Percentiles rank a stretch among this genome's conserved stretches.
Conservation (phyloP, 2,888 invertebrate species). For the Spisula solida region DNA sequence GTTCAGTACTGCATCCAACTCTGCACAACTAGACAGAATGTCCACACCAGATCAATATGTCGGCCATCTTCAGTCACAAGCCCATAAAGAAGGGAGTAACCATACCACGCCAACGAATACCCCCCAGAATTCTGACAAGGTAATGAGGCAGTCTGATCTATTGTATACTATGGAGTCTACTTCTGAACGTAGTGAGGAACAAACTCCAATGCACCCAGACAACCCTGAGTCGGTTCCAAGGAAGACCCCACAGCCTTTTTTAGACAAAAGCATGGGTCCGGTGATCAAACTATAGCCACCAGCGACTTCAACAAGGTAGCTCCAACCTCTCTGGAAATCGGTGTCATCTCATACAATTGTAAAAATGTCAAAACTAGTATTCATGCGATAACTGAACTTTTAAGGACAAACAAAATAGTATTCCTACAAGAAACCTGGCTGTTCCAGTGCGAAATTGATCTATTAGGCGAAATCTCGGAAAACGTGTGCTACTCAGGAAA, state of each 20-base stretch:
- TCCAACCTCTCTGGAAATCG: not conserved
- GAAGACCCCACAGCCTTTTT: not conserved
- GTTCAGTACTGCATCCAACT: too few relatives aligned
- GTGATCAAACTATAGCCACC: not conserved
- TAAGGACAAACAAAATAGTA: not conserved
- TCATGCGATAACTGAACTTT: not conserved
- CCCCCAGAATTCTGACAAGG: too few relatives aligned
- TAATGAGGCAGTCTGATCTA: too few relatives aligned
- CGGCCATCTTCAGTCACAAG: too few relatives aligned
- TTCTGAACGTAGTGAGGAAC: too few relatives aligned
- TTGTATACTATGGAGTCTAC: too few relatives aligned
- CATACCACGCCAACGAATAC: too few relatives aligned
- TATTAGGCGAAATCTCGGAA: not conserved
- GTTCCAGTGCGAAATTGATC: slow-evolving; percentile 7
- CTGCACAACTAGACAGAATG: too few relatives aligned
- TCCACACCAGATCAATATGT: too few relatives aligned
- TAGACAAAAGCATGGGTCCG: too few relatives aligned
- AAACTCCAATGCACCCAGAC: too few relatives aligned
- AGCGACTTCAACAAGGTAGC: not conserved
- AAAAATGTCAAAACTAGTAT: not conserved
- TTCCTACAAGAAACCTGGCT: slow-evolving; percentile 39
- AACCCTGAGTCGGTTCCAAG: not conserved
- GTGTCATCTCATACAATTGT: not conserved
- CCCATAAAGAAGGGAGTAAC: too few relatives aligned
- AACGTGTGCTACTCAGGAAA: not conserved